Base-by-base conservation (phyloP, 2,113 vertebrate species). In the Festucalex cinctus region DNA sequence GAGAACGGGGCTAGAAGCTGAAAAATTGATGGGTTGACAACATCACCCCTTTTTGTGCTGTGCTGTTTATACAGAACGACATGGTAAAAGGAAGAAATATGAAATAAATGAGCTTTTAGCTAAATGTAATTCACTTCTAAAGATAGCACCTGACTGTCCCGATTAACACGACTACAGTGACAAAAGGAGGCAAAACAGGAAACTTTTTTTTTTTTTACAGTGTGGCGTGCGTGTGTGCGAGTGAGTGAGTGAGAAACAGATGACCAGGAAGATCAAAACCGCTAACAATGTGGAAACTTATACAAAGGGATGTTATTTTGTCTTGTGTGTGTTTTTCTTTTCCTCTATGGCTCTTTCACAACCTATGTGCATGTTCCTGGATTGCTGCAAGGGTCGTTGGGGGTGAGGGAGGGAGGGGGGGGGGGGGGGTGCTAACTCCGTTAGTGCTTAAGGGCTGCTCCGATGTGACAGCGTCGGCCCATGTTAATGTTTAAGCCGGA, bases 181-280 rank as follows among this genome's bases (percentile, higher is more conserved):
- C 94, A 97, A 93, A 85, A 94, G 82, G 93, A 93, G 93, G 88
- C 91, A 95, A 96, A 98, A 98, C 95, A 98, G 96, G 97, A 98
- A 97, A 94, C 94, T 82, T 95, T 32, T 57, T 57, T 26, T 26
- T 9, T 12, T 8, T 9, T n/a, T 20, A 9, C 10, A 2, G 39
- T 41, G 10, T 13, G 10, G 16, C 20, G 16, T 49, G 6, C 20
- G 6, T n/a, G 17, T 49, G 7, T n/a, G 48, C 5, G 20, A 4
- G 1, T 22, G 48, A 14, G 9, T 90, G 93, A 93, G 91, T 94
- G 92, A 79, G 91, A 94, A 95, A 93, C 95, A 96, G 94, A 96
- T 95, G 94, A 97, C 93, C 91, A 93, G 94, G 94, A 95, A 95
- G 95, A 95, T 95, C 90, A 90, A 91, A 94, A 91, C 79, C 53